Evolutionary conservation across 2,888 invertebrate genomes (phyloP), one percentile per base, ranked within the genome.

Genomic region (Molorchus minor): DNA sequence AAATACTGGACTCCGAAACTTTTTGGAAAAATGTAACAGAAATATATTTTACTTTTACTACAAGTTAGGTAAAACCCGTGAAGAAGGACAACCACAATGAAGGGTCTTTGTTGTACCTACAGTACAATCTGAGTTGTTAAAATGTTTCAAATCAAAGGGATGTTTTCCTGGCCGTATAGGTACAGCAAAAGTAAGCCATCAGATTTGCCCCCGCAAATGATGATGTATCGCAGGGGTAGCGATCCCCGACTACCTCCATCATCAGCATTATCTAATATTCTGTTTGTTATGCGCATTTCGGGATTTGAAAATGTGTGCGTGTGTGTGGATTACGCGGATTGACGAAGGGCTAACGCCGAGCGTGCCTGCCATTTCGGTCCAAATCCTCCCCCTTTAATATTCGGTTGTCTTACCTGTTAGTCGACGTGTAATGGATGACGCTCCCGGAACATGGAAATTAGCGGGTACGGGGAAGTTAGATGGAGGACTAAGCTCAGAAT

Each of bases 221-320:
- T 38, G 49, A 49, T 49, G 36, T 49, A 49, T 38, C 21, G 38
- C 49, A 5, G 36, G 36, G 38, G 38, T 20, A 16, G 38, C 16
- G 21, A 38, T 38, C 5, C 49, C 30, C 15, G 8, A 21, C 38
- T 21, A 21, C 38, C 41, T 49, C 46, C 56, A 38, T 30, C 56
- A 38, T 30, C 47, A 49, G 49, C 56, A 46, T 56, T 49, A 49
- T 56, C 47, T 49, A 41, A 45, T 49, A 56, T 56, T 56, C 56
- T 46, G 56, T 49, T 56, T 56, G 49, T 56, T 56, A 55, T 45
- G 44, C 44, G 45, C 44, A 55, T 20, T 55, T 36, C 16, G 21
- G 38, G 44, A 35, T 55, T 55, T 55, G 54, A 36, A 52, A 52
- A n/a, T n/a, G n/a, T n/a, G n/a, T n/a, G n/a, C n/a, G n/a, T n/a